Conservation (phyloP, 2,113 vertebrate genomes). For the Pao palembangensis region DNA sequence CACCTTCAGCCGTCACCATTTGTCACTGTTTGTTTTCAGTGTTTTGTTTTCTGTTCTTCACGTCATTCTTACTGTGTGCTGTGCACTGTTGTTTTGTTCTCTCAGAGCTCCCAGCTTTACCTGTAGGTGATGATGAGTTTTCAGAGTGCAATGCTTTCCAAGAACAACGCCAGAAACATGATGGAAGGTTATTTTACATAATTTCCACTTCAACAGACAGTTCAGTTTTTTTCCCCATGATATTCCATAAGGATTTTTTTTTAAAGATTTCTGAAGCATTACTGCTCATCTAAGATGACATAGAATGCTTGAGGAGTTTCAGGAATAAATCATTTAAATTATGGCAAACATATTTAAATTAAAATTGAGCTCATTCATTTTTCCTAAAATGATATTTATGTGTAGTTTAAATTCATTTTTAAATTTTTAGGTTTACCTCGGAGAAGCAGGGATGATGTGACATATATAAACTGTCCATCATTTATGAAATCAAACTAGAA, state of each 20-base stretch:
- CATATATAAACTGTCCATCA: too few relatives aligned
- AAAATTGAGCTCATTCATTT: too few relatives aligned
- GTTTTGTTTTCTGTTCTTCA: constrained; percentile 3
- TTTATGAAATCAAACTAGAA: too few relatives aligned
- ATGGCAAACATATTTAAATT: too few relatives aligned
- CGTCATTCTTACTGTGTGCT: constrained; percentile 3
- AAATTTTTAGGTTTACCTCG: too few relatives aligned
- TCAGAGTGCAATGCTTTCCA: neutral
- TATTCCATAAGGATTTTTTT: neutral
- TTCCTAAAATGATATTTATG: too few relatives aligned
- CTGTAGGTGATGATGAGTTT: neutral
- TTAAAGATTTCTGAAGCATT: neutral
- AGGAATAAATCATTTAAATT: too few relatives aligned
- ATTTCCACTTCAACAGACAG: neutral
- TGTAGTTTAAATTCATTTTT: too few relatives aligned
- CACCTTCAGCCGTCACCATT: constrained; percentile 26
- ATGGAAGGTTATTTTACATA: neutral
- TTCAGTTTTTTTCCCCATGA: neutral
- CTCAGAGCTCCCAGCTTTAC: neutral
- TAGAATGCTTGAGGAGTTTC: too few relatives aligned
- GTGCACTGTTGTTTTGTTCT: neutral
- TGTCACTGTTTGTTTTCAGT: constrained; percentile 13
- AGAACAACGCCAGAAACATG: too few relatives aligned
- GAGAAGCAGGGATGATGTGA: too few relatives aligned
- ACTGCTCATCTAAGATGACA: neutral